Base-by-base conservation (phyloP, 2,888 invertebrate genomes). In the Lapara coniferarum region DNA sequence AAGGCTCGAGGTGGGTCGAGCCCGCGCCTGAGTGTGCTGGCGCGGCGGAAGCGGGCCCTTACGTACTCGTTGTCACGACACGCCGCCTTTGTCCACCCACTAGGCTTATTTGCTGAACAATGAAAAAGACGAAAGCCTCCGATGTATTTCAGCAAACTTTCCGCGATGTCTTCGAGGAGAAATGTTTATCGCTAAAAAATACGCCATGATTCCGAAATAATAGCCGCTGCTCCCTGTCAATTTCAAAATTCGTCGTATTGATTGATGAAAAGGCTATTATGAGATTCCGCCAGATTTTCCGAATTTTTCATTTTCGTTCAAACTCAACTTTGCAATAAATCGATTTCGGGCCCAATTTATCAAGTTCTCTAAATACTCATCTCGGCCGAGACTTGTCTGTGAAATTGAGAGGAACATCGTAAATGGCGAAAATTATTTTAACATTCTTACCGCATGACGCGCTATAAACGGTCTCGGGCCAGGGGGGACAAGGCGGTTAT, bases 101-200 rank as follows among this genome's bases (percentile, higher is more conserved):
- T 92, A 92, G 90, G 89, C 92, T 93, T 92, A 92, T 92, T 93
- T 92, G 92, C 92, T 93, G 93, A 93, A 92, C 93, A 92, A 92
- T 91, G 91, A 87, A 91, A 91, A 92, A 91, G 86, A 89, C 89
- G 88, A 90, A 91, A 90, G 86, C 84, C 82, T 85, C 84, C 83
- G 75, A 85, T 86, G 82, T 85, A 89, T 89, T 90, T 88, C 85
- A 83, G 82, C 81, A 83, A 85, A 85, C 81, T 77, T 79, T 77
- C 77, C 75, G 75, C 78, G 76, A 83, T 78, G 78, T 77, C 75
- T 78, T 55, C 71, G 78, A 77, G 71, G 69, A 79, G 81, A 82
- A 81, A 80, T 84, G 85, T 86, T 86, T 86, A 85, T 84, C 84
- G 79, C 78, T 71, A 70, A 78, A 82, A 81, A 83, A 84, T 86